A percentile compares a stretch with the other conserved stretches of the same genome.
phyloP scores from a whole-genome alignment of 2,113 vertebrate species.

The Macrotus californicus region DNA sequence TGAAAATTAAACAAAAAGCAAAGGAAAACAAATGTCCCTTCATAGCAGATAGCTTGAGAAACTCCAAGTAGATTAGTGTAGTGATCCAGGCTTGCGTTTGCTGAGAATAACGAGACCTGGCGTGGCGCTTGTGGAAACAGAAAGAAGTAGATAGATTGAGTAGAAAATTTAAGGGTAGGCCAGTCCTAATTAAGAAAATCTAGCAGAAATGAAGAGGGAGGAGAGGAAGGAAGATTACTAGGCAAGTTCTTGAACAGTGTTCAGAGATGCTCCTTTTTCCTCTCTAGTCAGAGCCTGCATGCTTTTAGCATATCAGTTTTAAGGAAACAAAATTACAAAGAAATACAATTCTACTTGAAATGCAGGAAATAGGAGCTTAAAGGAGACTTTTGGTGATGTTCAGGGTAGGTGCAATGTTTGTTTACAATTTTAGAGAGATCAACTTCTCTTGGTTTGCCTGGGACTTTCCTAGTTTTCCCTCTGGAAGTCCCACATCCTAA shows the following conservation, averaged over 20 bases:
- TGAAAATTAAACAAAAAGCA: not conserved
- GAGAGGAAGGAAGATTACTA: not conserved
- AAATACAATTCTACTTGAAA: not conserved
- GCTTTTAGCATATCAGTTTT: not conserved
- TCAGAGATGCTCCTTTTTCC: not conserved
- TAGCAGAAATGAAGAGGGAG: not conserved
- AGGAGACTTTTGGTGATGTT: not conserved
- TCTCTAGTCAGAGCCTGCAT: not conserved
- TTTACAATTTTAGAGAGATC: not conserved
- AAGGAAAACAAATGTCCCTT: not conserved
- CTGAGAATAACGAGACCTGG: not conserved
- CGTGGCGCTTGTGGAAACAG: not conserved
- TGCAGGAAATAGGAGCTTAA: not conserved
- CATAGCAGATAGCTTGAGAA: not conserved
- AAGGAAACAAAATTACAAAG: not conserved
- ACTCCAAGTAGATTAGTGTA: not conserved
- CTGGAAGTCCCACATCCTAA: not conserved
- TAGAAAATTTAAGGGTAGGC: not conserved
- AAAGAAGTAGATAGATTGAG: not conserved
- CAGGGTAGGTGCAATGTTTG: not conserved
- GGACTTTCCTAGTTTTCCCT: not conserved
- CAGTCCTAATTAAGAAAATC: not conserved
- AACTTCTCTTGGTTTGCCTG: not conserved
- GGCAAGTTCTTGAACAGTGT: not conserved
- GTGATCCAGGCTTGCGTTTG: not conserved